Evolutionary conservation across 1,140 invertebrate genomes (phyloP).

Genomic region (Dreissena polymorpha): DNA sequence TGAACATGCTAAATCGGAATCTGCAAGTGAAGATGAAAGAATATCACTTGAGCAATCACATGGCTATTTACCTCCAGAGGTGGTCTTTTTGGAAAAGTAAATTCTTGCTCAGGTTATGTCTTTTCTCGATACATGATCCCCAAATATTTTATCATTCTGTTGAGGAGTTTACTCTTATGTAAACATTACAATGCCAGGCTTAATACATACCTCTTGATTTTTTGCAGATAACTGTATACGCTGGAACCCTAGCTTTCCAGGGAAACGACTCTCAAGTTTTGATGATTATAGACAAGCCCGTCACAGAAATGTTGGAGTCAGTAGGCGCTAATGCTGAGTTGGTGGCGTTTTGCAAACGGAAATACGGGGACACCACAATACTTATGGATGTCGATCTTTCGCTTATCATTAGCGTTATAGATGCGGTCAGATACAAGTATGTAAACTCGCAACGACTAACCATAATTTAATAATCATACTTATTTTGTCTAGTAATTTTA

Average conservation of each 20-base stretch:
- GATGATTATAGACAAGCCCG: slow-evolving; percentile 56
- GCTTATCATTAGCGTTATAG: slow-evolving; percentile 57
- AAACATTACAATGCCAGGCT: background rate
- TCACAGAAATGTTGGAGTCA: slow-evolving; percentile 40
- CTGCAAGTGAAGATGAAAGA: no score
- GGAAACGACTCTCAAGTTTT: slow-evolving; percentile 51
- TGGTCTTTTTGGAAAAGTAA: no score
- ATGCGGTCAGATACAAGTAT: slow-evolving; percentile 63
- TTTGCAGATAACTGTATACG: slow-evolving; percentile 53
- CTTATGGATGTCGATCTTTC: slow-evolving; percentile 61
- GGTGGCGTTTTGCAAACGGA: slow-evolving; percentile 43
- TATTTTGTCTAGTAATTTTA: background rate
- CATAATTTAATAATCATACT: background rate
- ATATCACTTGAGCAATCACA: no score
- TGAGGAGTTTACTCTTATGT: no score
- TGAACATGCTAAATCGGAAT: no score
- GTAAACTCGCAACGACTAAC: background rate
- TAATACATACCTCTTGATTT: background rate
- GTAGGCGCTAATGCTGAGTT: slow-evolving; percentile 30
- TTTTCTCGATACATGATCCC: no score
- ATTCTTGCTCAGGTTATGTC: no score
- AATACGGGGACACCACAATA: slow-evolving; percentile 41
- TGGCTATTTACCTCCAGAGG: no score
- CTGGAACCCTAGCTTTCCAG: slow-evolving; percentile 50
- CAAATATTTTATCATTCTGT: no score